These are phyloP conservation scores for Siphamia tubifer DNA, from an alignment of 2,113 vertebrate species.

Conservation along the genomic window DNA sequence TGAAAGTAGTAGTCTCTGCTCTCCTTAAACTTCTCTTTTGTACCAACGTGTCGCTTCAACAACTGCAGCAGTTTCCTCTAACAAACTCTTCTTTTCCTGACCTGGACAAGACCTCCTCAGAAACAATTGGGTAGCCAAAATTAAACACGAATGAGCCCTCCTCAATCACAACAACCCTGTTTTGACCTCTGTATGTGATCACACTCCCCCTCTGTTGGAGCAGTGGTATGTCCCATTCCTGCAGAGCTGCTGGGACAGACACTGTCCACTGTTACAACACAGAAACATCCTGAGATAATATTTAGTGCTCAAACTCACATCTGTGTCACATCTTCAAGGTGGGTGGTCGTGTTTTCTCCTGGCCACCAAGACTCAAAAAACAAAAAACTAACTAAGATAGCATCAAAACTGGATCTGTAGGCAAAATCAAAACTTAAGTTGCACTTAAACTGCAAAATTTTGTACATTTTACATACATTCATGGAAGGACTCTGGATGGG, in stretches of 20 bases:
- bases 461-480: too few species aligned
- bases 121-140: conserved; percentile 18
- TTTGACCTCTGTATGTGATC: conserved; percentile 1
- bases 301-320: conserved; percentile 2
- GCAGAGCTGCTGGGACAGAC: conserved; percentile 3
- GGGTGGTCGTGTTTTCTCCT: conserved; percentile 32
- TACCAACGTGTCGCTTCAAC: background rate
- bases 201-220: background rate
- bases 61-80: conserved; percentile 7
- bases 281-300: conserved; percentile 38
- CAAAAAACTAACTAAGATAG: too few species aligned
- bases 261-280: conserved; percentile 41
- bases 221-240: background rate
- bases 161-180: background rate
- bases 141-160: conserved; percentile 20
- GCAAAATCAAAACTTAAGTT: too few species aligned
- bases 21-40: too few species aligned
- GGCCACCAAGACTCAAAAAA: background rate
- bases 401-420: too few species aligned
- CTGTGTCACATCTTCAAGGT: conserved; percentile 18
- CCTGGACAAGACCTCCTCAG: conserved; percentile 20
- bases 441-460: too few species aligned
- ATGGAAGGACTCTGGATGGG: too few species aligned
- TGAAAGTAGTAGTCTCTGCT: background rate
- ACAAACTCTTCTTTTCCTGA: conserved; percentile 12